Evolutionary conservation across 2,113 vertebrate species (phyloP).

Genomic region (Tenrec ecaudatus): DNA sequence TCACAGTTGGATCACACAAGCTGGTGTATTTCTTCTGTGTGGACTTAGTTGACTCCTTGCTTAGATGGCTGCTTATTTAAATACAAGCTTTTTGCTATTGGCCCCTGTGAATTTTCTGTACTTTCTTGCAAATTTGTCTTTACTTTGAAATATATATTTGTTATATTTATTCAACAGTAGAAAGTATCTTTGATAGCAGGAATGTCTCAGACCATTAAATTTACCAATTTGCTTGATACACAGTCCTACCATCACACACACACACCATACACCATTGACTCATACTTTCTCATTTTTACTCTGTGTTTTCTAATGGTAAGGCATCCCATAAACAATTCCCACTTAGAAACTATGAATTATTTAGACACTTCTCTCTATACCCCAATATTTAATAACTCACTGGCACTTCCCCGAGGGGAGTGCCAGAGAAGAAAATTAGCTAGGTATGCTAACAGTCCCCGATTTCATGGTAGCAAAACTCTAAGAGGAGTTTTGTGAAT

Average conservation of each 20-base stretch:
- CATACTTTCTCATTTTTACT: not conserved
- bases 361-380: not conserved
- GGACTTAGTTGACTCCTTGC: too few relatives aligned
- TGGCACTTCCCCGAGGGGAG: not conserved
- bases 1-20: too few relatives aligned
- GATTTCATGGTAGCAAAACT: not conserved
- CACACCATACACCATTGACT: not conserved
- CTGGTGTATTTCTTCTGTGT: too few relatives aligned
- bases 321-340: not conserved
- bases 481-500: not conserved
- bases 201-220: not conserved
- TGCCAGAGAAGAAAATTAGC: not conserved
- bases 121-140: not conserved
- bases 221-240: not conserved
- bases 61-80: too few relatives aligned
- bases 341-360: not conserved
- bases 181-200: not conserved
- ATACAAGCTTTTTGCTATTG: not conserved
- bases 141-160: not conserved
- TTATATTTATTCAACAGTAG: not conserved
- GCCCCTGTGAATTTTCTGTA: not conserved
- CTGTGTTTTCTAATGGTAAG: not conserved
- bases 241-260: not conserved
- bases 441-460: not conserved
- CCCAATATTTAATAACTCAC: not conserved